Evolutionary conservation across 2,113 vertebrate species (phyloP), one percentile per base, ranked within the genome.

Genomic region (Larimichthys polyactis): DNA sequence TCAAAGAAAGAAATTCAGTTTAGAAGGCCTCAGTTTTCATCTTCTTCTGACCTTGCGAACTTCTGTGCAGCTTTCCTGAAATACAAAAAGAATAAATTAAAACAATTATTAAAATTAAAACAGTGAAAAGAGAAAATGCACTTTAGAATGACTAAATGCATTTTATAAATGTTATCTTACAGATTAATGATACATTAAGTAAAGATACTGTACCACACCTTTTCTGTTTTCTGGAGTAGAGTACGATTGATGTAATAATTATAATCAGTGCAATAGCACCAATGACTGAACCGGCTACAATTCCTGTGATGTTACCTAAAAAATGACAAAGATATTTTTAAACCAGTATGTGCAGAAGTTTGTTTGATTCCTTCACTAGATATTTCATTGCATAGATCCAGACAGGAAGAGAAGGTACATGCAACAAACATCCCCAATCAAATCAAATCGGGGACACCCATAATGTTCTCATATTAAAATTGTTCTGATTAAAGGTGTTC

Each of bases 271-370:
- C 19, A 5, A 80, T 0, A 1, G 75, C 84, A 73, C 93, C 93
- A 1, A 94, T 43, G 4, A 93, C 84, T 62, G 91, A 83, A 67
- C 93, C 92, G 1, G 81, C 90, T 24, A 93, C 57, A 16, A 94
- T 92, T 36, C 90, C 91, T n/a, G 88, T 2, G 0, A 86, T 0
- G 8, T 91, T 90, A 81, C 4, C 93, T 93, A 78, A 58, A 84
- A 88, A n/a, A 67, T 12, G 36, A 79, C 11, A 75, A 20, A 57
- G 16, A 49, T 9, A n/a, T 22, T 19, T 73, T 74, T 71, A 68
- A 68, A 73, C 7, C 16, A 69, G 12, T 40, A 40, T 40, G 36
- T 36, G 32, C 32, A 36, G 32, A 36, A 36, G 32, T 36, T 36
- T 36, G 32, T 40, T 40, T 40, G 36, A 40, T 2, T 8, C 36